Evolutionary conservation across 2,113 vertebrate species (phyloP).

Genomic region (Rhabdornis inornatus): DNA sequence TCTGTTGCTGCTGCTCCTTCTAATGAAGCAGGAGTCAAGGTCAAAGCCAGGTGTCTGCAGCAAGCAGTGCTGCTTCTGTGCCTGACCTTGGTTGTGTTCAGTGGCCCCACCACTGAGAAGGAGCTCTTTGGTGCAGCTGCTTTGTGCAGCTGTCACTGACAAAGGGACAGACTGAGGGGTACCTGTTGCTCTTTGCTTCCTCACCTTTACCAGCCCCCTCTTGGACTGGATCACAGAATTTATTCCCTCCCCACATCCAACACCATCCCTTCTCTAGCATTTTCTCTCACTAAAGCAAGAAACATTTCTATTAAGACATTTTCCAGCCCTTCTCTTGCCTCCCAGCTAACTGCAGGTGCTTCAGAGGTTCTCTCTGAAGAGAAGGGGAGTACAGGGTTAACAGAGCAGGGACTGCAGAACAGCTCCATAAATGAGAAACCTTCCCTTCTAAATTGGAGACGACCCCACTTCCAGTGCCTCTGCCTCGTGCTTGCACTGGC

Average conservation of each 20-base stretch:
- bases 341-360: background rate
- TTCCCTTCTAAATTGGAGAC: background rate
- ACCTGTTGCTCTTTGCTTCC: conserved; percentile 11
- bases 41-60: background rate
- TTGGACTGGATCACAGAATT: background rate
- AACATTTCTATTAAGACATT: background rate
- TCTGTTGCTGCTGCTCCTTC: background rate
- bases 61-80: background rate
- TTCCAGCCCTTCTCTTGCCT: background rate
- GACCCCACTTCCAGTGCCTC: background rate
- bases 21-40: background rate
- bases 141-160: background rate
- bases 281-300: background rate
- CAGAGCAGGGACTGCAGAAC: background rate
- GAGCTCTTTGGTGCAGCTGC: background rate
- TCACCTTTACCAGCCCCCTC: background rate
- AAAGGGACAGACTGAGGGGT: background rate
- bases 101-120: background rate
- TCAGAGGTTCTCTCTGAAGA: background rate
- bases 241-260: background rate
- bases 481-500: background rate
- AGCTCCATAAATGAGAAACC: background rate
- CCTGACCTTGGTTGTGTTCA: background rate
- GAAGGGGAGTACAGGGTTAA: background rate
- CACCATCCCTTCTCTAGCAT: background rate